A percentile compares a stretch with the other conserved stretches of the same genome.
These are phyloP conservation scores for Acanthaster planci DNA, from an alignment of 35 echinoderm and acorn worm genomes.

Conservation along the genomic window DNA sequence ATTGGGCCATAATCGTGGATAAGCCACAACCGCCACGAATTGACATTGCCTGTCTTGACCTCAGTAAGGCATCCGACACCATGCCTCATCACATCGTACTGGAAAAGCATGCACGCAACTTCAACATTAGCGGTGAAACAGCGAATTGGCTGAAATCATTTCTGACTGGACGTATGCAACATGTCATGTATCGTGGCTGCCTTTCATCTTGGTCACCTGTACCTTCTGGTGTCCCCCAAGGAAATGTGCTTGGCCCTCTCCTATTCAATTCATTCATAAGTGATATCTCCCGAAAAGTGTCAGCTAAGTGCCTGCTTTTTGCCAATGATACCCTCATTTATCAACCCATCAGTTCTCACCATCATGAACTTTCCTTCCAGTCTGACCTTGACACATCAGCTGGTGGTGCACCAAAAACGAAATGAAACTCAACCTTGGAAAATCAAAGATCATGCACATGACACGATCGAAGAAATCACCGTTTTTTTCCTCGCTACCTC, in stretches of 20 bases:
- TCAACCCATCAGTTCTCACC: neutral
- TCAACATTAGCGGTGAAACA: slow-evolving; percentile 23
- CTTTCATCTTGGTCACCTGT: slow-evolving; percentile 41
- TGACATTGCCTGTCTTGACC: slow-evolving; percentile 37
- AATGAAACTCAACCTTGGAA: neutral
- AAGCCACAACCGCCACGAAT: neutral
- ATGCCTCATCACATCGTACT: slow-evolving; percentile 23
- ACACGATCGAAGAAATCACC: neutral
- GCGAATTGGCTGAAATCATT: slow-evolving; percentile 28
- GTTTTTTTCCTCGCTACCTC: neutral
- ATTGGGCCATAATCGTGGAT: slow-evolving; percentile 30
- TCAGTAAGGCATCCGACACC: slow-evolving; percentile 44
- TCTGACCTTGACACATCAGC: neutral
- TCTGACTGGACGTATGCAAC: slow-evolving; percentile 9
- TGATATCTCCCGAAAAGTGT: neutral
- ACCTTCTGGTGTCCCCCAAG: slow-evolving; percentile 52
- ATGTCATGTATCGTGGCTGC: slow-evolving; percentile 14
- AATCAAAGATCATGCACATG: slow-evolving; percentile 17
- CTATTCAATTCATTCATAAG: slow-evolving; percentile 51
- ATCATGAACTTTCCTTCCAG: neutral
- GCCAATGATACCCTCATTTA: slow-evolving; percentile 55
- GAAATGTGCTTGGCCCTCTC: slow-evolving; percentile 42
- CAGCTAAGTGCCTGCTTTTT: slow-evolving; percentile 21
- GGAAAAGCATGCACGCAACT: neutral
- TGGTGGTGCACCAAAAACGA: neutral